Base-by-base conservation (phyloP, 2,113 vertebrate genomes). In the Poeciliopsis occidentalis region DNA sequence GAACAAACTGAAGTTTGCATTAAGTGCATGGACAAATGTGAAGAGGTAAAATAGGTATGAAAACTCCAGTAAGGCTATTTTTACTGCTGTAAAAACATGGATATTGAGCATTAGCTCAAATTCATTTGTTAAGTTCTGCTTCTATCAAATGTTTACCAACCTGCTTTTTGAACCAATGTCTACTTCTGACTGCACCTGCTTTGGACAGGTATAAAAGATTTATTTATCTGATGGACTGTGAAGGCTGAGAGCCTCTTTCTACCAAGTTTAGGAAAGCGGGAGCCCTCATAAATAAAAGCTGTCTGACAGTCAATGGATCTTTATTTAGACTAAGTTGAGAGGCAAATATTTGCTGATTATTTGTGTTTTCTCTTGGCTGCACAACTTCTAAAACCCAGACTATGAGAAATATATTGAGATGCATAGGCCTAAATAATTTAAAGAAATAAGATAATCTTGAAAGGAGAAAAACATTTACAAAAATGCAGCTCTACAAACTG, bases 241-340 rank as follows among this genome's bases (percentile, higher is more conserved):
- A 69, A 62, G 57, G 68, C 64, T 76, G 81, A 84, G 39, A 81
- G 72, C 61, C 71, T 73, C 68, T 76, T 80, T 78, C 69, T 67
- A 44, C 44, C 39, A 37, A 73, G 64, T 81, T 84, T 37, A 80
- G 66, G 31, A 83, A 85, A 69, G 71, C 31, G 8, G 67, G 47
- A 64, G 67, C 1, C 39, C 69, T 81, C 54, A 89, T 91, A 66
- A 91, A 87, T 86, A 88, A 87, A 73, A 68, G 54, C 80, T 75
- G 67, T 44, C 72, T 61, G 78, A n/a, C 76, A 76, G 73, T 79
- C 79, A 69, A 51, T 78, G 67, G 68, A 71, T 85, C 75, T 85
- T 75, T 67, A 73, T 80, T 64, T 63, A 64, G 74, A 67, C 69
- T 32, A 80, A 87, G 67, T 61, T 34, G 22, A 86, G 44, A 60